Percentiles rank a stretch among this genome's conserved stretches.
Conservation (phyloP, 2,797 vertebrate genomes). For the Argyrosomus regius region DNA sequence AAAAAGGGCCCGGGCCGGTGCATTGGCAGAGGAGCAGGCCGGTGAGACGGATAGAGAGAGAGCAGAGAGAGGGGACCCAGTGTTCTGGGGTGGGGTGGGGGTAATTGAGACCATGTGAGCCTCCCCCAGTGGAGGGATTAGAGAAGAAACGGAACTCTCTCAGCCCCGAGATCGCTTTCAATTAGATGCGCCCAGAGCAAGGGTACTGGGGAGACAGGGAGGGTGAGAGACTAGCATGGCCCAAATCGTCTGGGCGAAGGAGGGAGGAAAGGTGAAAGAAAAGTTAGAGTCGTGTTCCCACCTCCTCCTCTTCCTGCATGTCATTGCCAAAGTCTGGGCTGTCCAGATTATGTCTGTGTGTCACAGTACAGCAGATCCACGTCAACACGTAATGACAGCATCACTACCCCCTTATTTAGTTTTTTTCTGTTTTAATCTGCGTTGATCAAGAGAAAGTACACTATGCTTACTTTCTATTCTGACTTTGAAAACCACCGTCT, state of each 20-base stretch:
- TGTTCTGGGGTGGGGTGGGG: conserved; percentile 79
- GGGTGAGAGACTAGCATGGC: conserved; percentile 85
- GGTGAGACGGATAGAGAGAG: conserved; percentile 71
- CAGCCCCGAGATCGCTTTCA: conserved; percentile 96
- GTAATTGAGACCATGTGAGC: conserved; percentile 99
- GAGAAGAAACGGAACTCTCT: conserved; percentile 96
- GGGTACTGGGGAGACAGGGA: conserved; percentile 87
- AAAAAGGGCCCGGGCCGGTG: conserved; percentile 87
- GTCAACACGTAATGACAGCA: conserved; percentile 40
- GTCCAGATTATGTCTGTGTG: conserved; percentile 79
- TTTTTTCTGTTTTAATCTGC: background rate
- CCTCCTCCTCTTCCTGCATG: conserved; percentile 61
- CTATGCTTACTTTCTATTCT: background rate
- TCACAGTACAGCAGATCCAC: conserved; percentile 78
- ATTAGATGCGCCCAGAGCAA: conserved; percentile 98
- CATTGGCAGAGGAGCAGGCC: conserved; percentile 78
- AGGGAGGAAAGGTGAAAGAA: conserved; percentile 67
- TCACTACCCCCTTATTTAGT: background rate
- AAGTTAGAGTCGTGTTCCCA: conserved; percentile 81
- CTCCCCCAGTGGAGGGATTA: conserved; percentile 95
- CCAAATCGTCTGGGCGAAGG: conserved; percentile 54
- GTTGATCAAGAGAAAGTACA: background rate
- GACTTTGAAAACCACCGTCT: background rate
- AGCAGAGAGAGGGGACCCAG: conserved; percentile 88
- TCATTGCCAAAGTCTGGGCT: conserved; percentile 68